Conservation (phyloP, 2,797 vertebrate species). For the Loriculus beryllinus region DNA sequence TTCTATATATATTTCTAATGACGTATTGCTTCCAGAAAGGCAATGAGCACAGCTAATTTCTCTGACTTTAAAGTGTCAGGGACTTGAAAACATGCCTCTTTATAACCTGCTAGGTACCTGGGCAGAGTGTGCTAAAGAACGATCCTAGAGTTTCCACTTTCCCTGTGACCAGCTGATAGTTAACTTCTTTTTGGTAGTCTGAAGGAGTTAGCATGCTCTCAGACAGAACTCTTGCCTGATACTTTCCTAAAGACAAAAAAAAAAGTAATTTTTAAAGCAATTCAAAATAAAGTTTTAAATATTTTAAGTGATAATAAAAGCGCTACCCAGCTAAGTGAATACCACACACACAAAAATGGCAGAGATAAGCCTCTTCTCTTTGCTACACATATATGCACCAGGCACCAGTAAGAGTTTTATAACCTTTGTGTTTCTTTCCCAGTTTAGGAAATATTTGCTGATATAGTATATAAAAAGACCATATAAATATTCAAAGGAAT, state of each 20-base stretch:
- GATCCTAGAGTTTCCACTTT: conserved; percentile 86
- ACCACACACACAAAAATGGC: not conserved
- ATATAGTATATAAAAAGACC: not conserved
- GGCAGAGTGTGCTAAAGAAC: conserved; percentile 88
- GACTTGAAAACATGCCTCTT: not conserved
- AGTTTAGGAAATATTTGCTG: not conserved
- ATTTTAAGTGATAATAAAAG: not conserved
- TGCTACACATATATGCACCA: not conserved
- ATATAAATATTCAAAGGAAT: not conserved
- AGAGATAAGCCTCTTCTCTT: not conserved
- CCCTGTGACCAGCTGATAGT: conserved; percentile 87
- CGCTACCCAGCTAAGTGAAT: not conserved
- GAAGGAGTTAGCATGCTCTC: conserved; percentile 88
- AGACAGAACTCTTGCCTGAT: conserved; percentile 90
- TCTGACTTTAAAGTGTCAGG: not conserved
- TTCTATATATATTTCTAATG: not conserved
- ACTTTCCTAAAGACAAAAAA: conserved; percentile 82
- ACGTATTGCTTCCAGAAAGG: not conserved
- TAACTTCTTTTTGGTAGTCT: conserved; percentile 89
- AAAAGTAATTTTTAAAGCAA: not conserved
- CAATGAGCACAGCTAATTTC: not conserved
- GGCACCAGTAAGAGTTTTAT: not conserved
- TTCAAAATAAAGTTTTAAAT: not conserved
- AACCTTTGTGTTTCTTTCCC: not conserved
- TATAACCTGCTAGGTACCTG: conserved; percentile 76